Base-by-base conservation (phyloP, 2,888 invertebrate genomes). In the Cerceris rybyensis region DNA sequence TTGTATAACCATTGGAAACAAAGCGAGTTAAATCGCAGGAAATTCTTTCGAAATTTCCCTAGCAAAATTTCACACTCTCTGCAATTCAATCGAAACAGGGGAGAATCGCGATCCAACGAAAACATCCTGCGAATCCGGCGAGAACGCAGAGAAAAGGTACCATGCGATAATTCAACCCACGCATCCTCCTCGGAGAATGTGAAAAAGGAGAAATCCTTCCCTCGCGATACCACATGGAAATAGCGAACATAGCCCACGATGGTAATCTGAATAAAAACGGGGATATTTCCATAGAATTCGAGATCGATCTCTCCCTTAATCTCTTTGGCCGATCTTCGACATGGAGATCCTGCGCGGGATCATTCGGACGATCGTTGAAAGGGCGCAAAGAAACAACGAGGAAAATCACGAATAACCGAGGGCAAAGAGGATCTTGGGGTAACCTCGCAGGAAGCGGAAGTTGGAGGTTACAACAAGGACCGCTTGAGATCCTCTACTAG, bases 391-490 rank as follows among this genome's bases (percentile, higher is more conserved):
- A 13, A 41, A 52, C 52, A 71, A 46, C 39, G 43, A n/a, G 68
- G 61, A 54, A 78, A 78, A 74, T 78, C 78, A 64, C 55, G 63
- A 64, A 41, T 13, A 65, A 65, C 54, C 55, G 68, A 52, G 68
- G 60, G 9, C 65, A 14, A 46, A 58, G 17, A 52, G n/a, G 7
- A 52, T 13, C 14, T 41, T 14, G 16, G 52, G 9, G 60, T 69
- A 58, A 28, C 28, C 28, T 50, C 67, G 55, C 57, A 54, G 80
- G 76, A 84, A 84, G 74, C 76, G 78, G 83, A 83, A 81, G 70
- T 52, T 64, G 52, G 14, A 55, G 28, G 49, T n/a, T 41, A 46
- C 54, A 49, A 52, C 42, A 49, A 68, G 64, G 61, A 70, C 54
- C 57, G 43, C 68, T 78, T 73, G 59, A 59, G 64, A 78, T 72